These are phyloP conservation scores for Pseudobourletiella spinata DNA, from an alignment of 1,140 invertebrate species.

Conservation along the genomic window DNA sequence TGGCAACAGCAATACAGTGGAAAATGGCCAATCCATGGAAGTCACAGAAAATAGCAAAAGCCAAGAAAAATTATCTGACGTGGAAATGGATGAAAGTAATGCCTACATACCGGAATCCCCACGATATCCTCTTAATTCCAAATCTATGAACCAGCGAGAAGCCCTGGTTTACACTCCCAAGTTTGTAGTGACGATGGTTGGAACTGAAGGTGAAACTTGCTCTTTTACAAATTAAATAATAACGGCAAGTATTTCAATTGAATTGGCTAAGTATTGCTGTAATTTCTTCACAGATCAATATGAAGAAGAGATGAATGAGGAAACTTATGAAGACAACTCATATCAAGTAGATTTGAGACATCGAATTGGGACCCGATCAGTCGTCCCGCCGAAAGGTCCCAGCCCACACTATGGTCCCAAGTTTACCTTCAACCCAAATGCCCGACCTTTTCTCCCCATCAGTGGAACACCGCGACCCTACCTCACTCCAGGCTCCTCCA, in stretches of 20 bases:
- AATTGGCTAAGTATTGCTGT: neutral
- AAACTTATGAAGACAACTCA: neutral
- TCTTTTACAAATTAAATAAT: neutral
- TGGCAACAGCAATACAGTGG: neutral
- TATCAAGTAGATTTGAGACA: neutral
- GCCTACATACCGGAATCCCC: neutral
- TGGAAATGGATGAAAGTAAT: neutral
- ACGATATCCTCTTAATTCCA: neutral
- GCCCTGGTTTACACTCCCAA: too few relatives aligned
- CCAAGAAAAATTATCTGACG: neutral
- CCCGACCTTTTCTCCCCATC: neutral
- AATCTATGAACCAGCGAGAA: neutral
- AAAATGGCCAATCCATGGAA: neutral
- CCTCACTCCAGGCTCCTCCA: too few relatives aligned
- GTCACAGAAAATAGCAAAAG: neutral
- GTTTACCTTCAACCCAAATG: neutral
- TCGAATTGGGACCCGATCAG: neutral
- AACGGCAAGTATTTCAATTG: neutral
- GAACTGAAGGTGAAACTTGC: neutral
- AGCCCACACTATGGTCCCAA: neutral
- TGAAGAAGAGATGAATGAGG: neutral
- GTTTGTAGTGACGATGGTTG: constrained; percentile 8
- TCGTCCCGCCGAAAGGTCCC: neutral
- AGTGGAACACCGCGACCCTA: neutral
- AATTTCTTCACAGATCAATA: neutral